Percentiles rank a stretch among this genome's conserved stretches.
phyloP scores from a whole-genome alignment of 1,140 invertebrate species.

The Zaprionus vittiger region DNA sequence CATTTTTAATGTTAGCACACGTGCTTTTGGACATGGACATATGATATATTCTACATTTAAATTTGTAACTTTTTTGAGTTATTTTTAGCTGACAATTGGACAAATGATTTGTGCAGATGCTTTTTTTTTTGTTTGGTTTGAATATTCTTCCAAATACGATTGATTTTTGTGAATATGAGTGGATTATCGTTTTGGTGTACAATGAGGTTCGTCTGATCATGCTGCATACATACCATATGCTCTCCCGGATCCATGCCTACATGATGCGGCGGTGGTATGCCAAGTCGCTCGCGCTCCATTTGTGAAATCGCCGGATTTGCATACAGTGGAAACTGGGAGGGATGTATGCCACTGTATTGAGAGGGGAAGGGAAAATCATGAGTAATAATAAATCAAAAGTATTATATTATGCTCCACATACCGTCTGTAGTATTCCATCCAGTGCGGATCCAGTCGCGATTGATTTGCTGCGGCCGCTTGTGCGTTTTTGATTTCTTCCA shows the following conservation, averaged over 20 bases:
- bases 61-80: slow-evolving; percentile 12
- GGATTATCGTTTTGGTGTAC: slow-evolving; percentile 55
- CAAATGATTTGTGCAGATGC: slow-evolving; percentile 66
- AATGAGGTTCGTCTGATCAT: slow-evolving; percentile 85
- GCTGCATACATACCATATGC: slow-evolving; percentile 85
- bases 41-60: slow-evolving; percentile 24
- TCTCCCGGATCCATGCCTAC: slow-evolving; percentile 86
- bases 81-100: slow-evolving; percentile 54
- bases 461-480: slow-evolving; percentile 85
- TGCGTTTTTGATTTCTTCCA: slow-evolving; percentile 92
- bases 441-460: slow-evolving; percentile 93
- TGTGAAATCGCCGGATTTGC: slow-evolving; percentile 90
- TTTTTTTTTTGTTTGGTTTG: slow-evolving; percentile 54
- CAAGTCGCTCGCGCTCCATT: slow-evolving; percentile 94
- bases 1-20: slow-evolving; percentile 30
- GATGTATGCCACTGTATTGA: slow-evolving; percentile 85
- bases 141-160: slow-evolving; percentile 82
- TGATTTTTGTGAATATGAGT: slow-evolving; percentile 84
- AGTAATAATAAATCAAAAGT: slow-evolving; percentile 42
- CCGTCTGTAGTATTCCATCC: slow-evolving; percentile 94
- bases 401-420: slow-evolving; percentile 62
- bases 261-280: slow-evolving; percentile 88
- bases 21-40: slow-evolving; percentile 47
- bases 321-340: slow-evolving; percentile 87
- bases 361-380: slow-evolving; percentile 44